Evolutionary conservation across 2,888 invertebrate genomes (phyloP).

Genomic region (Limnephilus lunatus): DNA sequence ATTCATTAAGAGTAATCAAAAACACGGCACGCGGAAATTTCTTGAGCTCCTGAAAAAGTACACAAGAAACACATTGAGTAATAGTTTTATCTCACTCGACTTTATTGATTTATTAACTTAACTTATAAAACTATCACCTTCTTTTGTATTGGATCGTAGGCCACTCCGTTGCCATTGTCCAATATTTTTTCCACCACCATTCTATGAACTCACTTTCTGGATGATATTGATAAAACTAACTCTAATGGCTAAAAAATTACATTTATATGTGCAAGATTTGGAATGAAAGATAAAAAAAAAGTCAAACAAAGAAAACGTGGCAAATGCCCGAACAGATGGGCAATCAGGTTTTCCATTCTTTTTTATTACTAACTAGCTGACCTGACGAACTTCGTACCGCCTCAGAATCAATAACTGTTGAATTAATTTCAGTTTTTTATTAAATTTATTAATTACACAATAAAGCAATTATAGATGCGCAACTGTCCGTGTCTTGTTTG

Average conservation of each 20-base stretch:
- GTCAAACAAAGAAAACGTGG: neutral
- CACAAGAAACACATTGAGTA: neutral
- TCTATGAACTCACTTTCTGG: neutral
- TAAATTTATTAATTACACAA: too few species aligned
- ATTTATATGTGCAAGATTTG: constrained; percentile 22
- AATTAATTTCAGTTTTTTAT: too few species aligned
- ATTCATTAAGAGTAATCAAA: constrained; percentile 95
- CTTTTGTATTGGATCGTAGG: constrained; percentile 54
- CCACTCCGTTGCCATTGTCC: constrained; percentile 46
- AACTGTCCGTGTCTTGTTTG: too few species aligned
- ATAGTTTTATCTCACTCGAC: neutral
- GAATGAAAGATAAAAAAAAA: constrained; percentile 20
- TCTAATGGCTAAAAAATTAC: neutral
- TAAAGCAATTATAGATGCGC: too few species aligned
- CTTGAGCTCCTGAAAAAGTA: constrained; percentile 67
- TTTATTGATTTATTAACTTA: neutral
- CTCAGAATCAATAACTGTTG: too few species aligned
- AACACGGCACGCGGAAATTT: constrained; percentile 89
- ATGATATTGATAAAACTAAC: constrained; percentile 15
- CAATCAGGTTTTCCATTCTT: neutral
- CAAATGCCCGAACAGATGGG: neutral
- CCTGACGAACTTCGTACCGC: too few species aligned
- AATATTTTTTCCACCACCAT: constrained; percentile 27
- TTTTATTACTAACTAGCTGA: too few species aligned
- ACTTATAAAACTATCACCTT: constrained; percentile 49